phyloP scores from a whole-genome alignment of 2,797 vertebrate species.

The Gila robusta region DNA sequence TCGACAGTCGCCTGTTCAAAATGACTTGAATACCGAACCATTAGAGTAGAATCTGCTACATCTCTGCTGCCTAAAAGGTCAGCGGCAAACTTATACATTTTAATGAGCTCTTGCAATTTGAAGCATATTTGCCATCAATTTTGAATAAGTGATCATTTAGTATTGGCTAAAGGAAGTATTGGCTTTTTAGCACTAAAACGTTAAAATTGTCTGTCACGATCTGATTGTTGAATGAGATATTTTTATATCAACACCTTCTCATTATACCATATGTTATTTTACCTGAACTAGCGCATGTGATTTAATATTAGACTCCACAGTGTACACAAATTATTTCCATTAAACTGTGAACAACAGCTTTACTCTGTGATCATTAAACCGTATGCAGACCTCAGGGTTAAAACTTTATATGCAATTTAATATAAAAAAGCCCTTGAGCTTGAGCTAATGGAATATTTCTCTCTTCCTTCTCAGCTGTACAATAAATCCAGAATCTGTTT shows the following conservation, averaged over 20 bases:
- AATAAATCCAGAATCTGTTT: constrained; percentile 15
- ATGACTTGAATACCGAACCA: constrained; percentile 42
- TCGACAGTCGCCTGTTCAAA: constrained; percentile 47
- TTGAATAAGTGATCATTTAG: constrained; percentile 50
- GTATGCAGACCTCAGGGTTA: background rate
- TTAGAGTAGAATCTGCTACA: constrained; percentile 52
- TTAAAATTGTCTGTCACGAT: constrained; percentile 6
- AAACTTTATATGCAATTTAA: background rate
- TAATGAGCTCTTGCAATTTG: constrained; percentile 53
- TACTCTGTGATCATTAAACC: background rate
- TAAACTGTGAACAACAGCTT: constrained; percentile 28
- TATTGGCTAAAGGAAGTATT: constrained; percentile 38
- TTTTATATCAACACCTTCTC: background rate
- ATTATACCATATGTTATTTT: constrained; percentile 9
- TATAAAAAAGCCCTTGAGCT: constrained; percentile 4
- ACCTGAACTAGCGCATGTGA: background rate
- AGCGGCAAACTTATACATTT: constrained; percentile 59
- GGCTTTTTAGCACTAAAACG: background rate
- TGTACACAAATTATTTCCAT: constrained; percentile 1
- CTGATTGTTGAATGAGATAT: background rate
- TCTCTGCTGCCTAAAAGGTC: constrained; percentile 58
- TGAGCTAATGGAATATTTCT: background rate
- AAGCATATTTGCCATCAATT: constrained; percentile 45
- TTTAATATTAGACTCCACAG: constrained; percentile 2
- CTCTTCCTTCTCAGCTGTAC: background rate